These are phyloP conservation scores for Argopecten irradians DNA, from an alignment of 1,140 invertebrate species.

Conservation along the genomic window DNA sequence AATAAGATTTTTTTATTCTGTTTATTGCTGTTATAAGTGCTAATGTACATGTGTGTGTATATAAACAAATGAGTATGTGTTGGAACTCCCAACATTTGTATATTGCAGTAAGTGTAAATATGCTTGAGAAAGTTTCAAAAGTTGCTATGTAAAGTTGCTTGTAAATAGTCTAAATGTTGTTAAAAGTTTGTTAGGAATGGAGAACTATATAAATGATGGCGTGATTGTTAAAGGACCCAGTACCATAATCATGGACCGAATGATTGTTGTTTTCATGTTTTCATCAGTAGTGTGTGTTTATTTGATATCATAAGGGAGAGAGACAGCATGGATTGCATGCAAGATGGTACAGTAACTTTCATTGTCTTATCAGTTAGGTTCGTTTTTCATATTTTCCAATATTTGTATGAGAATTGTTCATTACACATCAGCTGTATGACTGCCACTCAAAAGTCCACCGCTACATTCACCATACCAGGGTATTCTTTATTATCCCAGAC, in stretches of 20 bases:
- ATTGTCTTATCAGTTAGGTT: background rate
- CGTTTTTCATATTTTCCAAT: background rate
- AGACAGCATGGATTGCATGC: background rate
- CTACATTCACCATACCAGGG: background rate
- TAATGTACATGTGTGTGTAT: background rate
- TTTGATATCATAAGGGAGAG: background rate
- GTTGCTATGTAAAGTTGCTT: slow-evolving; percentile 4
- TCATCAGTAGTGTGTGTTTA: background rate
- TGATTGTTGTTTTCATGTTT: background rate
- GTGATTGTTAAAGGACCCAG: background rate
- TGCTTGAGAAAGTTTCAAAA: slow-evolving; percentile 9
- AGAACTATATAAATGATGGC: background rate
- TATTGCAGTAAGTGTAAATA: slow-evolving; percentile 7
- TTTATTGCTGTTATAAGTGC: background rate
- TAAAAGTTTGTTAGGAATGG: background rate
- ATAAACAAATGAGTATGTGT: background rate
- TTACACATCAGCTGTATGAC: background rate
- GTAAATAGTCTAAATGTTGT: slow-evolving; percentile 4
- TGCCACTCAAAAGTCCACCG: background rate
- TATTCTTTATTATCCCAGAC: background rate
- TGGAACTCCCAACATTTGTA: background rate
- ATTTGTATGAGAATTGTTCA: background rate
- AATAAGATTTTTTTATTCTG: background rate
- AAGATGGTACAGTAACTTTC: background rate
- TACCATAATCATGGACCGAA: background rate